Conservation (phyloP, 2,888 invertebrate genomes). For the Desoria tigrina region DNA sequence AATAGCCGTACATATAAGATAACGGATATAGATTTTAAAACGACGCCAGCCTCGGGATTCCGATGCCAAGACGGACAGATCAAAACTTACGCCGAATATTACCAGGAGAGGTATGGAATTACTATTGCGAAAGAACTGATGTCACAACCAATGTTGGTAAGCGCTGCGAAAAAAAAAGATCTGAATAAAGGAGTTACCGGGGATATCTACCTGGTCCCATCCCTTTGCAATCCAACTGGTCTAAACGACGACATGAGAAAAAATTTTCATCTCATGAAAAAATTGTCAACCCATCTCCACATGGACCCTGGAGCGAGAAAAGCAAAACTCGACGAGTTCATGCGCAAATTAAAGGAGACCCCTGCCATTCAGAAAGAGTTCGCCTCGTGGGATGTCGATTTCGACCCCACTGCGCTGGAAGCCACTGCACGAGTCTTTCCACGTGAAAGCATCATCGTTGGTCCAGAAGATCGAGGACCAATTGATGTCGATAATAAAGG, state of each 20-base stretch:
- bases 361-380: constrained; percentile 64
- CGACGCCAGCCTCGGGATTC: constrained; percentile 3
- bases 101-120: constrained; percentile 67
- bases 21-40: constrained; percentile 6
- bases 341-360: constrained; percentile 68
- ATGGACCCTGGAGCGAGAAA: constrained; percentile 70
- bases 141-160: constrained; percentile 78
- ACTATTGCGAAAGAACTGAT: constrained; percentile 61
- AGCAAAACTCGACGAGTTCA: constrained; percentile 64
- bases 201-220: constrained; percentile 75
- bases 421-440: constrained; percentile 69
- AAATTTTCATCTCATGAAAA: constrained; percentile 68
- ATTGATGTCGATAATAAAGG: constrained; percentile 62
- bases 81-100: constrained; percentile 24
- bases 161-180: constrained; percentile 65
- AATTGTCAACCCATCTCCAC: constrained; percentile 72
- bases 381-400: constrained; percentile 70
- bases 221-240: constrained; percentile 82
- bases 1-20: constrained; percentile 7
- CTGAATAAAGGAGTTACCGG: constrained; percentile 70
- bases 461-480: constrained; percentile 55
- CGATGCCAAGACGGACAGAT: constrained; percentile 4
- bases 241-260: constrained; percentile 52
- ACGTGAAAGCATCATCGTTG: constrained; percentile 65
- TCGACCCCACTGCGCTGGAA: constrained; percentile 66